Base-by-base conservation (phyloP, 2,888 invertebrate species). In the Tortricodes alternella region DNA sequence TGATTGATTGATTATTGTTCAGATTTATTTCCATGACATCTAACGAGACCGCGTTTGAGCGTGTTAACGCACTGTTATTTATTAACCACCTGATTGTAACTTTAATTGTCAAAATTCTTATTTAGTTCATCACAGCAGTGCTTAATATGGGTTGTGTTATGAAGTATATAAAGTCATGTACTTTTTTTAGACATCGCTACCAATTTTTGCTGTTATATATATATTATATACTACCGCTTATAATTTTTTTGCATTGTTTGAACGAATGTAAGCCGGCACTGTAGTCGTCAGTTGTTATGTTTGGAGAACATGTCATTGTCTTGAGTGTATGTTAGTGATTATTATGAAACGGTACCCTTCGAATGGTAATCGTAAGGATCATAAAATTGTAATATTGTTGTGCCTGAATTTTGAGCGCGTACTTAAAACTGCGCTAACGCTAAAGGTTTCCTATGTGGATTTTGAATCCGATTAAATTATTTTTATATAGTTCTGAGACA, bases 371-470 rank as follows among this genome's bases (percentile, higher is more conserved):
- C 18, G 23, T 32, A 41, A 38, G 39, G 18, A 29, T 21, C 24
- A 16, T 55, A 41, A 48, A 43, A 27, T 49, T 32, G 48, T 41
- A 35, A 39, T 18, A 68, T 70, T 62, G 65, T 66, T 71, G 71
- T 71, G 71, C 73, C 71, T 71, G 71, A 71, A 71, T 72, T 63
- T 65, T 49, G 59, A 66, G 63, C 62, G 69, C 66, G 71, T 71
- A 70, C 67, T 71, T 71, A 68, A 63, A 61, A 53, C 53, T 37
- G n/a, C n/a, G n/a, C n/a, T n/a, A n/a, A 48, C 50, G 39, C 52
- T 50, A 60, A 46, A 44, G 18, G 18, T 51, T 53, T 53, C 35
- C 41, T 49, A 38, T 11, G 23, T 46, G 48, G 53, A 37, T 51
- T 58, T 16, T 27, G 39, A 59, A 53, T 44, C 53, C 48, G 16